phyloP scores from a whole-genome alignment of 2,113 vertebrate species.

The Campylomormyrus tamandua region DNA sequence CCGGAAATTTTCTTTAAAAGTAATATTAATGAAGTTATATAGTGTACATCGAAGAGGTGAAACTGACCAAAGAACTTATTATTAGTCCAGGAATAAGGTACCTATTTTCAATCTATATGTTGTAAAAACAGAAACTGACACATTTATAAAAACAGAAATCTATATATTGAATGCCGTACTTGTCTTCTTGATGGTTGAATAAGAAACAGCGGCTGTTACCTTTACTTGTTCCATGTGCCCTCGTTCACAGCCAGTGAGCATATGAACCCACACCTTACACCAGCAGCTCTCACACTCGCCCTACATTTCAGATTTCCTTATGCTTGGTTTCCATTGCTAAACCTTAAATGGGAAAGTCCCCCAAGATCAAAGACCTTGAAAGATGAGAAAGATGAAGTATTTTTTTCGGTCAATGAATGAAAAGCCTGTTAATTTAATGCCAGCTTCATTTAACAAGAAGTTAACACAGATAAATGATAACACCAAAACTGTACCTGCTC shows the following conservation, averaged over 20 bases:
- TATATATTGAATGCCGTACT: not conserved
- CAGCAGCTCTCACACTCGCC: slow-evolving; percentile 9
- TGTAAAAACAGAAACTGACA: not conserved
- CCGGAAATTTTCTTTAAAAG: not conserved
- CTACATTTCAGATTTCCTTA: slow-evolving; percentile 28
- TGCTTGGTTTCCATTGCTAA: slow-evolving; percentile 41
- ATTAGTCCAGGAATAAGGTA: not conserved
- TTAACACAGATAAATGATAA: not conserved
- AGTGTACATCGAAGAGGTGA: not conserved
- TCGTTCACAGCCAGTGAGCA: not conserved
- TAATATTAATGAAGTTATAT: not conserved
- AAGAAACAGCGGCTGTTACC: not conserved
- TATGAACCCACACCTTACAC: not conserved
- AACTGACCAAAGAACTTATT: not conserved
- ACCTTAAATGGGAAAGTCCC: slow-evolving; percentile 48
- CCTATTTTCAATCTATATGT: not conserved
- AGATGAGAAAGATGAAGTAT: not conserved
- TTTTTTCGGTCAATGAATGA: not conserved
- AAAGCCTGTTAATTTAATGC: not conserved
- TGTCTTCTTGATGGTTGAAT: not conserved
- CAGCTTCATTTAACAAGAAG: not conserved
- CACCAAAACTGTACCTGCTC: not conserved
- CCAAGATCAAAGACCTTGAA: slow-evolving; percentile 12
- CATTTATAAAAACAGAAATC: not conserved
- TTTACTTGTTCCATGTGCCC: not conserved